Conservation (phyloP, 2,888 invertebrate species). For the Drosophila mettleri region DNA sequence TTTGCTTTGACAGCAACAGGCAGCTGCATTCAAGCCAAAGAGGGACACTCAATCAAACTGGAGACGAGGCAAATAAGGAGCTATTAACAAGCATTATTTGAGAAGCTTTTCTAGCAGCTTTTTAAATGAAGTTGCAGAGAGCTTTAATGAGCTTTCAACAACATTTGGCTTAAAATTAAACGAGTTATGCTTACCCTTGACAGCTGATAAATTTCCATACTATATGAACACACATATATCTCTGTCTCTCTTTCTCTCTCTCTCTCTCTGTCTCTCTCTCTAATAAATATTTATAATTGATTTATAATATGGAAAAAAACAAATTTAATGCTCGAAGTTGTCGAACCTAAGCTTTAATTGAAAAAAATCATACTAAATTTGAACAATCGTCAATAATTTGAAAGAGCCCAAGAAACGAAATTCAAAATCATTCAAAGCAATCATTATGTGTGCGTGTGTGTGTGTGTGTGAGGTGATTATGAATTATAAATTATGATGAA, state of each 20-base stretch:
- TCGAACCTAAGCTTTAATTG: constrained; percentile 66
- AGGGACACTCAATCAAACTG: not conserved
- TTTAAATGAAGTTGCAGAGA: not conserved
- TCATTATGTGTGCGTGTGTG: constrained; percentile 9
- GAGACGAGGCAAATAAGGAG: not conserved
- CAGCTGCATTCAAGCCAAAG: constrained; percentile 6
- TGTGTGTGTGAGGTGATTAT: constrained; percentile 42
- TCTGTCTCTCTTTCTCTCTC: too few relatives aligned
- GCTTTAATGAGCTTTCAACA: not conserved
- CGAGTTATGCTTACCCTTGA: constrained; percentile 41
- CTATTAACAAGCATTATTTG: not conserved
- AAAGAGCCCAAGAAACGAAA: constrained; percentile 43
- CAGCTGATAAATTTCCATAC: constrained; percentile 22
- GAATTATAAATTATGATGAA: constrained; percentile 39
- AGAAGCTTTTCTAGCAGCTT: not conserved
- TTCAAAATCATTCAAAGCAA: constrained; percentile 28
- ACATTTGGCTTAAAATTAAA: not conserved
- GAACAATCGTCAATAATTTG: constrained; percentile 57
- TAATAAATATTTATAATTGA: not conserved
- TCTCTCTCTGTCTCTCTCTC: too few relatives aligned
- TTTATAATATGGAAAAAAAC: not conserved
- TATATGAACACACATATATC: not conserved
- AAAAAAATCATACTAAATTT: constrained; percentile 70
- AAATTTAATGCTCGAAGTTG: constrained; percentile 18
- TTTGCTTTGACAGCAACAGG: constrained; percentile 15